Base-by-base conservation (phyloP, 2,888 invertebrate genomes). In the Athalia circularis region DNA sequence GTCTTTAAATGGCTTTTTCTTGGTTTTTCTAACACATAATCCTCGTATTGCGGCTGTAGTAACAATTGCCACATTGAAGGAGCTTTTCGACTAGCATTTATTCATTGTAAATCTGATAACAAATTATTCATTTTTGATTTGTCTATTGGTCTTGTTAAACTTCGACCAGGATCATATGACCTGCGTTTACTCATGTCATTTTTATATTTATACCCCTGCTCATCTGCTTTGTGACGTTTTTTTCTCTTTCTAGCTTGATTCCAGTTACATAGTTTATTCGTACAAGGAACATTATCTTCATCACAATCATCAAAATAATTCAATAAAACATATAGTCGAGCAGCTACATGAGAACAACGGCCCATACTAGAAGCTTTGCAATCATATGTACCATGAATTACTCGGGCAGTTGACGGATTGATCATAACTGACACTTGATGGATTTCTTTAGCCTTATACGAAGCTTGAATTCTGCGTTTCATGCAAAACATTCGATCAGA, bases 201-300 rank as follows among this genome's bases (percentile, higher is more conserved):
- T 59, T 67, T 76, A 78, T 65, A 78, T 52, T 77, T 72, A 65
- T 80, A 78, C 59, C 54, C 68, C 61, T 75, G 57, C 64, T 82
- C 79, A 77, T 81, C 80, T 72, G 78, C 80, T 72, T 77, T 70
- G 47, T 80, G 79, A 4, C 80, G 77, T 74, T 80, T 79, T 74
- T 80, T 82, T 72, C 62, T 70, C 54, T 78, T 81, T 9, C 79
- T 47, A 48, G 81, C 82, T 77, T 82, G 79, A 81, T 82, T 82
- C 82, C 82, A 82, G 5, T 52, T 62, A n/a, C 81, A 81, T 75
- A 82, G 45, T 79, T 82, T 80, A 50, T 80, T 79, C 11, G 82
- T 82, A 65, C 82, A 82, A 45, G 79, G 15, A 7, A 80, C 11
- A 70, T 72, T 77, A 15, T 80, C 77, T 78, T 82, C 54, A 8